Percentiles rank a stretch among this genome's conserved stretches.
Evolutionary conservation across 30 jellyfish, hydroid and myxozoan species (phyloP).

Genomic region (Turritopsis rubra): DNA sequence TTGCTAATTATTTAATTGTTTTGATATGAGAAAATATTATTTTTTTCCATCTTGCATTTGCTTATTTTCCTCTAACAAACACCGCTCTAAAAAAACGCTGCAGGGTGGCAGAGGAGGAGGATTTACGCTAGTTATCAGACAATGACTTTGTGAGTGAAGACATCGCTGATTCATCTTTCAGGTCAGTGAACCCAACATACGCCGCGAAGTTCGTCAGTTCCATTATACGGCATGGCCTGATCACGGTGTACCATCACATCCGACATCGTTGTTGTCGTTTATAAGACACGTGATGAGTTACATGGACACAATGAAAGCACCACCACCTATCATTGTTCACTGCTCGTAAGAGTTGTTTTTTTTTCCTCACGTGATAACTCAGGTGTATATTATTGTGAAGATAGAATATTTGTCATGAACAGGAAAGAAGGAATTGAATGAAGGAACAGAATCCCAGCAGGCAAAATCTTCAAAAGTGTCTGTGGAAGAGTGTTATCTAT

Average conservation of each 20-base stretch:
- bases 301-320: constrained; percentile 17
- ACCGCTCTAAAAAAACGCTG: too few relatives aligned
- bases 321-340: constrained; percentile 78
- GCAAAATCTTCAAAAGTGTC: too few relatives aligned
- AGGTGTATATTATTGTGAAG: too few relatives aligned
- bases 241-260: constrained; percentile 88
- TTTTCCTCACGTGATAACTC: too few relatives aligned
- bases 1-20: background rate
- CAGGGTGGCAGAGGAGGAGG: too few relatives aligned
- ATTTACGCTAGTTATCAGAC: constrained; percentile 16
- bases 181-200: constrained; percentile 40
- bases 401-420: too few relatives aligned
- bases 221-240: constrained; percentile 95
- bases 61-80: too few relatives aligned
- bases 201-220: constrained; percentile 64
- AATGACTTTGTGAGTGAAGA: background rate
- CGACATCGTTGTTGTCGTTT: constrained; percentile 71
- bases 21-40: too few relatives aligned
- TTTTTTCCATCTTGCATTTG: too few relatives aligned
- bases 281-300: constrained; percentile 68
- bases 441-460: too few relatives aligned
- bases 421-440: too few relatives aligned
- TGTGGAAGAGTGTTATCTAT: too few relatives aligned
- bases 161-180: constrained; percentile 32
- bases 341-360: constrained; percentile 79